phyloP scores from a whole-genome alignment of 30 jellyfish, hydroid and myxozoan species.

The Chrysaora quinquecirrha region DNA sequence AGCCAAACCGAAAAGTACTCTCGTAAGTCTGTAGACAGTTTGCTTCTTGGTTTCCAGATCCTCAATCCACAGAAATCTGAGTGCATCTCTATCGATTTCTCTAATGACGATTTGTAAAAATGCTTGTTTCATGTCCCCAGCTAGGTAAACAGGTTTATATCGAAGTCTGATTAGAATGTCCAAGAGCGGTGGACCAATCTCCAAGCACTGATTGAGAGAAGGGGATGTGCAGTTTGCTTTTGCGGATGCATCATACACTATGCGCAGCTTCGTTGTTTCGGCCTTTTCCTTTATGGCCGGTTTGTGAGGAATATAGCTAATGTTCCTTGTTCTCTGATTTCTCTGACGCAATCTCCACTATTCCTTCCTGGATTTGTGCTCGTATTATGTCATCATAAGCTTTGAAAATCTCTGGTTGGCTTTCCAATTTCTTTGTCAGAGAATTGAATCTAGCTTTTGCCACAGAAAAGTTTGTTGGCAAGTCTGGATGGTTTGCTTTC shows the following conservation, averaged over 20 bases:
- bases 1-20: conserved; percentile 61
- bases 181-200: conserved; percentile 70
- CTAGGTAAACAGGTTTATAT: conserved; percentile 53
- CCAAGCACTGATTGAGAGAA: conserved; percentile 77
- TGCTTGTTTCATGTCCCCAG: conserved; percentile 84
- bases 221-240: conserved; percentile 35
- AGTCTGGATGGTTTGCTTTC: conserved; percentile 4
- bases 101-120: conserved; percentile 61
- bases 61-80: conserved; percentile 51
- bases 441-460: conserved; percentile 63
- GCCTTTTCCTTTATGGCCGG: conserved; percentile 72
- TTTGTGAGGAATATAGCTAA: conserved; percentile 74
- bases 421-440: conserved; percentile 25
- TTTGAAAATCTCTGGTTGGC: conserved; percentile 44
- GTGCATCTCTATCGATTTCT: conserved; percentile 59
- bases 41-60: conserved; percentile 27
- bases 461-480: conserved; percentile 31
- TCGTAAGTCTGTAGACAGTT: conserved; percentile 46
- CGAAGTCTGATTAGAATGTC: conserved; percentile 60
- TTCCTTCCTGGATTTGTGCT: conserved; percentile 65
- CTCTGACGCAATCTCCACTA: conserved; percentile 71
- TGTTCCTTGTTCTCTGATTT: conserved; percentile 31
- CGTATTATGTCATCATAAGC: conserved; percentile 51
- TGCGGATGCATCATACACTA: conserved; percentile 76
- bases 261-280: conserved; percentile 66